Conservation (phyloP, 2,113 vertebrate genomes). For the Channa argus region DNA sequence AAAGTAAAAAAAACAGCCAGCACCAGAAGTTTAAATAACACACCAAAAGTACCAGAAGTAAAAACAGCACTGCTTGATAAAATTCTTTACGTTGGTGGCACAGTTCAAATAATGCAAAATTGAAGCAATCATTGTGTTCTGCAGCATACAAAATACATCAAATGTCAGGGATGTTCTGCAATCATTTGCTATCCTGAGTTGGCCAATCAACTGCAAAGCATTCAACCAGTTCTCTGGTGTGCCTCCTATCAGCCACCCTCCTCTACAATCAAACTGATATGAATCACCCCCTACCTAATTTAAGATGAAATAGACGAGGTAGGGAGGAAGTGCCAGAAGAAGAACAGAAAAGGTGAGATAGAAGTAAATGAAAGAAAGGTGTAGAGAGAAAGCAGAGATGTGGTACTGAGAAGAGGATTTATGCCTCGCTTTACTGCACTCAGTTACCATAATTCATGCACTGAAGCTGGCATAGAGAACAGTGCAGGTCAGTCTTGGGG, state of each 20-base stretch:
- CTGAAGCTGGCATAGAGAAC: conserved; percentile 70
- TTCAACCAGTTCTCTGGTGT: conserved; percentile 51
- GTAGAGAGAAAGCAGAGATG: neutral
- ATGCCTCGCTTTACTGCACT: conserved; percentile 58
- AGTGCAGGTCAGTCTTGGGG: conserved; percentile 67
- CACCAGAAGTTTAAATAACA: too few relatives aligned
- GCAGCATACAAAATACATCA: conserved; percentile 54
- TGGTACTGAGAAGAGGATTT: conserved; percentile 42
- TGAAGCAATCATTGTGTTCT: conserved; percentile 60
- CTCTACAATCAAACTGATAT: conserved; percentile 43
- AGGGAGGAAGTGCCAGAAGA: conserved; percentile 33
- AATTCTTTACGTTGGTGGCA: conserved; percentile 38
- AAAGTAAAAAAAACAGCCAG: too few relatives aligned
- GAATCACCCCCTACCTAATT: conserved; percentile 56
- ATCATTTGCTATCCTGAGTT: conserved; percentile 49
- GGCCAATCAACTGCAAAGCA: conserved; percentile 57
- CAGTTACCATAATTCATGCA: conserved; percentile 76
- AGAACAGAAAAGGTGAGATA: conserved; percentile 23
- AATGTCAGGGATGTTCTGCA: conserved; percentile 61
- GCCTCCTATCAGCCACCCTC: conserved; percentile 34
- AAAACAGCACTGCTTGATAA: conserved; percentile 37
- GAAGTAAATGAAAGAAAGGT: conserved; percentile 6
- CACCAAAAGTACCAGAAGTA: neutral
- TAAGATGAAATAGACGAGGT: conserved; percentile 48
- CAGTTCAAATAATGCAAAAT: conserved; percentile 53